These are phyloP conservation scores for Parus major DNA, from an alignment of 2,113 vertebrate genomes.

Conservation along the genomic window DNA sequence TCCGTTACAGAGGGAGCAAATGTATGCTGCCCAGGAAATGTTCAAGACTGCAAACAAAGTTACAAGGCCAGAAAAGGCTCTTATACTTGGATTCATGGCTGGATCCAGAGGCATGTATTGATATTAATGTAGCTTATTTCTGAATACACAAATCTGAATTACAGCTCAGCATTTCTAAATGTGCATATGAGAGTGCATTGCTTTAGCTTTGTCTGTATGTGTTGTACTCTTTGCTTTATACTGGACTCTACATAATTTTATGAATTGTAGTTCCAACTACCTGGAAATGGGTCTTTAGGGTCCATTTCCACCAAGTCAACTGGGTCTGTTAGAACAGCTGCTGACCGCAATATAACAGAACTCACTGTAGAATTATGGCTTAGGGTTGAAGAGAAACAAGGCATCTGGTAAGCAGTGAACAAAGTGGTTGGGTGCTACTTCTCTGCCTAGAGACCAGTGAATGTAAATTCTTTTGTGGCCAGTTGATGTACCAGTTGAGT, in stretches of 20 bases:
- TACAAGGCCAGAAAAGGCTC: slow-evolving; percentile 95
- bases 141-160: not conserved
- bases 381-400: not conserved
- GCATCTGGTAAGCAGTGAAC: not conserved
- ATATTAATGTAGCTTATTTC: not conserved
- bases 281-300: not conserved
- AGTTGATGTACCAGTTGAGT: not conserved
- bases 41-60: slow-evolving; percentile 99
- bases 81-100: slow-evolving; percentile 98
- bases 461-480: not conserved
- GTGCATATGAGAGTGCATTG: not conserved
- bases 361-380: not conserved
- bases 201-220: not conserved
- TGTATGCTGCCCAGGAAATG: slow-evolving; percentile 98
- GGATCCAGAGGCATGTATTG: slow-evolving; percentile 89
- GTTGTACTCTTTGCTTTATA: not conserved
- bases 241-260: not conserved
- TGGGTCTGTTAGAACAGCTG: not conserved
- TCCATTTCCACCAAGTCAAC: not conserved
- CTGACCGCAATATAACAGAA: not conserved
- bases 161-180: not conserved
- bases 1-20: slow-evolving; percentile 88
- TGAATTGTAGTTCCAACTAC: not conserved
- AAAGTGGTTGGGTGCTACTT: not conserved
- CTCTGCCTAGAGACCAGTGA: not conserved